phyloP scores from a whole-genome alignment of 2,888 invertebrate genomes.

The Mimachlamys varia region DNA sequence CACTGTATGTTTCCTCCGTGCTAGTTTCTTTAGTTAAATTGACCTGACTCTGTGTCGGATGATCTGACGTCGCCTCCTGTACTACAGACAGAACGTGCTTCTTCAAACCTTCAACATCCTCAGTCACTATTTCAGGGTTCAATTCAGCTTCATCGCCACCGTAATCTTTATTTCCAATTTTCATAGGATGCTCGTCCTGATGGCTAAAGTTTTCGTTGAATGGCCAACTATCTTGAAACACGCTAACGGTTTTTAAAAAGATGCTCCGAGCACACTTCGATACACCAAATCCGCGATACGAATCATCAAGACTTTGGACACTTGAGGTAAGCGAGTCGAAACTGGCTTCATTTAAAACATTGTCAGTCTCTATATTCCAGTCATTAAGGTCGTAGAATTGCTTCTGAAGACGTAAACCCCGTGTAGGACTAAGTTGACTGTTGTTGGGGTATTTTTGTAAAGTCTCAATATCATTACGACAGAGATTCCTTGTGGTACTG shows the following conservation, averaged over 20 bases:
- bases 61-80: neutral
- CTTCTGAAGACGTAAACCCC: neutral
- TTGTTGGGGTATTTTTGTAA: neutral
- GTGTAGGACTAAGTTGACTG: neutral
- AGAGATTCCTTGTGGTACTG: neutral
- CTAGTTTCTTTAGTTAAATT: constrained; percentile 43
- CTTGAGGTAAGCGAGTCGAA: neutral
- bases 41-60: neutral
- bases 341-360: neutral
- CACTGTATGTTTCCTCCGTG: constrained; percentile 56
- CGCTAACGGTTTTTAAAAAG: neutral
- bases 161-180: neutral
- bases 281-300: neutral
- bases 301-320: neutral
- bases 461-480: neutral
- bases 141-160: neutral
- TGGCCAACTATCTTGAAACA: neutral
- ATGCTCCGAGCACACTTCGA: neutral
- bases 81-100: neutral
- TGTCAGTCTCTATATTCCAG: neutral
- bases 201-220: neutral
- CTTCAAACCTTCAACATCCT: neutral
- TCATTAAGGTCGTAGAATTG: neutral
- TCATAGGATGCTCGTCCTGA: neutral
- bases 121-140: neutral